phyloP scores from a whole-genome alignment of 1,140 invertebrate genomes.

The Diorhabda elongata region DNA sequence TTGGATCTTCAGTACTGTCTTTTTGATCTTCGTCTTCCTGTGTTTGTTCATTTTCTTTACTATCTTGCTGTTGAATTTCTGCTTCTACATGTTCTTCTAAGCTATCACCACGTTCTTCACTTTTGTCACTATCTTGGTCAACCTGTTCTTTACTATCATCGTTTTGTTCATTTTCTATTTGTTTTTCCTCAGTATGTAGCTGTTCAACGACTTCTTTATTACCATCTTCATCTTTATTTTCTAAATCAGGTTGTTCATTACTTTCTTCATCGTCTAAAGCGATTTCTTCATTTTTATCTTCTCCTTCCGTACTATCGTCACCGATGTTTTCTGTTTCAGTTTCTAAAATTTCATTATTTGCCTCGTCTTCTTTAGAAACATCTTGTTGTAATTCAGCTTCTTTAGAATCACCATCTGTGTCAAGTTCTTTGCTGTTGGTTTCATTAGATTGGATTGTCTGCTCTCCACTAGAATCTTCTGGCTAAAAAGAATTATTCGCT shows the following conservation, averaged over 20 bases:
- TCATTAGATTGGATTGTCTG: not conserved
- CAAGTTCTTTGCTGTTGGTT: constrained; percentile 10
- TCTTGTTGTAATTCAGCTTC: constrained; percentile 23
- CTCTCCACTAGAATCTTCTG: constrained; percentile 13
- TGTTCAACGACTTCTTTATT: constrained; percentile 15
- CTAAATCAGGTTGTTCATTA: constrained; percentile 25
- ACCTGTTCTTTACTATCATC: constrained; percentile 15
- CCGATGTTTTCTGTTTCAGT: constrained; percentile 9
- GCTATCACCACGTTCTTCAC: constrained; percentile 24
- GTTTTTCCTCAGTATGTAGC: constrained; percentile 10
- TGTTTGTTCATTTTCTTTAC: constrained; percentile 39
- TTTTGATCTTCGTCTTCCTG: constrained; percentile 21
- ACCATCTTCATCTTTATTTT: constrained; percentile 30
- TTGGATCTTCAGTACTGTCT: constrained; percentile 21
- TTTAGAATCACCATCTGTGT: constrained; percentile 16
- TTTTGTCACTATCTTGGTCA: not conserved
- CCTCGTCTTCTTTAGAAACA: constrained; percentile 14
- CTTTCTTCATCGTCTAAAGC: constrained; percentile 12
- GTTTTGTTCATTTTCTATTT: constrained; percentile 25
- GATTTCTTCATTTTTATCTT: constrained; percentile 10
- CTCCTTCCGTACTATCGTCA: constrained; percentile 14
- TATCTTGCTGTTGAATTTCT: constrained; percentile 20
- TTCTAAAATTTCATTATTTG: constrained; percentile 16
- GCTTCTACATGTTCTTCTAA: not conserved
- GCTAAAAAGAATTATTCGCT: not conserved